Percentiles rank a stretch among this genome's conserved stretches.
Evolutionary conservation across 2,797 vertebrate genomes (phyloP).

Genomic region (Pygocentrus nattereri): DNA sequence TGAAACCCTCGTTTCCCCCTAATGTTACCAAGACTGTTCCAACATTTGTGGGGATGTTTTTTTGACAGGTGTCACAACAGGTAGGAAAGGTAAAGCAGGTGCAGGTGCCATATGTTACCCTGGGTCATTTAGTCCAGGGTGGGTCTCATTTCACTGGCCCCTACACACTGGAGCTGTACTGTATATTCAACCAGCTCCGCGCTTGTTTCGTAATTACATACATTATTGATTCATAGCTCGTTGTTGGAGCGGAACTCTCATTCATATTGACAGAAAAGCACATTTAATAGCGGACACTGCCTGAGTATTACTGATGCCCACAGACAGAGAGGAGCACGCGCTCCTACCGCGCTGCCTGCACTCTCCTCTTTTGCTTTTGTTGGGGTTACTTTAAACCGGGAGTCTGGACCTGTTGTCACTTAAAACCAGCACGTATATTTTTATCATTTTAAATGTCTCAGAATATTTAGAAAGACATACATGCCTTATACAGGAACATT

Average conservation of each 20-base stretch:
- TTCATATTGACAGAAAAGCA: constrained; percentile 20
- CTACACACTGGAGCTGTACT: constrained; percentile 20
- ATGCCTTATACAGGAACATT: no score
- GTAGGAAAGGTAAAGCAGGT: not conserved
- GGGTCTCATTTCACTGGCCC: not conserved
- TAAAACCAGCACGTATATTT: no score
- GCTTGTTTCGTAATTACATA: constrained; percentile 24
- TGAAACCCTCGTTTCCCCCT: no score
- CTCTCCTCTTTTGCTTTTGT: no score
- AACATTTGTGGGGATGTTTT: not conserved
- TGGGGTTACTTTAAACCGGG: no score
- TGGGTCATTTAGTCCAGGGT: not conserved
- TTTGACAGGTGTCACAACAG: not conserved
- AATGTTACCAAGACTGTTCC: no score
- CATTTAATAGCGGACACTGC: not conserved
- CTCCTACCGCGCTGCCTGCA: no score
- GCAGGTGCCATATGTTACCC: not conserved
- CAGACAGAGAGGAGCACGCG: not conserved
- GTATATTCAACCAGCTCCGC: constrained; percentile 8
- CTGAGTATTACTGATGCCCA: constrained; percentile 17
- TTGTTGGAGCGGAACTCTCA: constrained; percentile 30
- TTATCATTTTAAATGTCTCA: no score
- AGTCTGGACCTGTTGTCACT: no score
- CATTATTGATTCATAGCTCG: constrained; percentile 38
- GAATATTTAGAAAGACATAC: no score